Base-by-base conservation (phyloP, 2,113 vertebrate genomes). In the Erythrolamprus reginae region DNA sequence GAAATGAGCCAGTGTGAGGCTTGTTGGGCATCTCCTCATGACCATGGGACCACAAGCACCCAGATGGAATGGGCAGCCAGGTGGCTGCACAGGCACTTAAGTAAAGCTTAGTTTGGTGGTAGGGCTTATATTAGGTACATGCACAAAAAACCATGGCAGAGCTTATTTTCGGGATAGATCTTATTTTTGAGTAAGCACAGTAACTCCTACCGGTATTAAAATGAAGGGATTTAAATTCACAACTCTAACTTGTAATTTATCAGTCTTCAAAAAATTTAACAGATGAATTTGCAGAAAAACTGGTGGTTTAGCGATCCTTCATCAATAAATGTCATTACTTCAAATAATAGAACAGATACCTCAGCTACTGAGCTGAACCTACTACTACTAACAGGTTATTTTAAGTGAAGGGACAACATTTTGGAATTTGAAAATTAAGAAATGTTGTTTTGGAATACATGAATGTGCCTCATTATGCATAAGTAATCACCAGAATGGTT, bases 291-390 rank as follows among this genome's bases (percentile, higher is more conserved):
- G n/a, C n/a, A 24, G 7, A 82, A 52, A 88, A 24, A 52, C 7
- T 23, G 23, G 17, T 42, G 3, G 5, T 21, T 92, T 92, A 92
- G 91, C 89, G 13, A 92, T n/a, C 48, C 24, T 70, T 93, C 38
- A 86, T 83, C 56, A 91, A 65, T 56, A 61, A 95, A 90, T 89
- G 92, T 93, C 92, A 91, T 92, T 94, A 90, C 84, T 92, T 42
- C 61, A 92, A 92, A 85, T 52, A 87, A 65, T 87, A 89, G 92
- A 90, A 38, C 90, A 95, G 93, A 94, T 55, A 89, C 90, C 91
- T 45, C 94, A 84, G 86, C 87, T 91, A 58, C 83, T 92, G 92
- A 91, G 53, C 86, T 90, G 87, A 50, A 77, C 21, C 21, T 33
- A 33, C 33, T 23, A 8, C 12, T 82, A 70, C 47, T 38, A 48